Conservation (phyloP, 2,888 invertebrate genomes). For the Drosophila formosana region DNA sequence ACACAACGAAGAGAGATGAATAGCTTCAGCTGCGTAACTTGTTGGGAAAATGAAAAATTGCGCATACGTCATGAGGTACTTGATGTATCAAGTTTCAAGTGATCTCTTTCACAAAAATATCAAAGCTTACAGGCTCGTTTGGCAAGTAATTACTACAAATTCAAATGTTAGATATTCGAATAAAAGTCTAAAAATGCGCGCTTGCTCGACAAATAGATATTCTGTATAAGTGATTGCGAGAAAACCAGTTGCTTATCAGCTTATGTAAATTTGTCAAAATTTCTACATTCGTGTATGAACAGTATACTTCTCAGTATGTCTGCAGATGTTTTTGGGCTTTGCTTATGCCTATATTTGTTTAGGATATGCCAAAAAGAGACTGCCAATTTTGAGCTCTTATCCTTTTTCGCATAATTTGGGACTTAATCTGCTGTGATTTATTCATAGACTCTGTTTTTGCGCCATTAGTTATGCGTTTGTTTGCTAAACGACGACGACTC, state of each 20-base stretch:
- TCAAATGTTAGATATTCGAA: background rate
- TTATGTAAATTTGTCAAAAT: background rate
- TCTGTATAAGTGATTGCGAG: background rate
- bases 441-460: slow-evolving; percentile 75
- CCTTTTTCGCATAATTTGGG: slow-evolving; percentile 77
- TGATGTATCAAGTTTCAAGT: slow-evolving; percentile 58
- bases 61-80: slow-evolving; percentile 65
- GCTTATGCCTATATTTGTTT: slow-evolving; percentile 59
- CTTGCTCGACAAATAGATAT: background rate
- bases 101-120: slow-evolving; percentile 55
- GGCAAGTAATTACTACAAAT: slow-evolving; percentile 48
- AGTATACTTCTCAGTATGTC: slow-evolving; percentile 28
- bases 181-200: background rate
- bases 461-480: slow-evolving; percentile 74
- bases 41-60: slow-evolving; percentile 60
- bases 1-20: slow-evolving; percentile 26
- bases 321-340: slow-evolving; percentile 27
- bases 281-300: slow-evolving; percentile 27
- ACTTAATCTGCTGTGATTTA: slow-evolving; percentile 79
- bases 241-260: background rate
- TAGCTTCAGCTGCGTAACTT: slow-evolving; percentile 36
- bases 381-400: slow-evolving; percentile 55
- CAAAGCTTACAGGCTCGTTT: slow-evolving; percentile 42
- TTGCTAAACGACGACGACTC: slow-evolving; percentile 52
- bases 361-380: slow-evolving; percentile 43